Conservation (phyloP, 2,113 vertebrate species). For the Toxotes chatareus region DNA sequence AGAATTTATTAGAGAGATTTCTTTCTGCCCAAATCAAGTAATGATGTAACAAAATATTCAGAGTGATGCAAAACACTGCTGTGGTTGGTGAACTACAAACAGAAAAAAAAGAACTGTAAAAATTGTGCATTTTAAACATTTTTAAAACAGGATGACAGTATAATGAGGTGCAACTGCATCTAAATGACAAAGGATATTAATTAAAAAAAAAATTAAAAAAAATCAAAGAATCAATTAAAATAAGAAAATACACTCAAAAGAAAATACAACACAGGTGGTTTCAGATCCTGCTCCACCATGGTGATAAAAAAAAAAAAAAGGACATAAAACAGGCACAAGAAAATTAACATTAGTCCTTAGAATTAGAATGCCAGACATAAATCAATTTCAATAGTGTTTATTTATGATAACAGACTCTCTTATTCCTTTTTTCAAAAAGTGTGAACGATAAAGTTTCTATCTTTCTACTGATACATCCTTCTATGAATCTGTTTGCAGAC, state of each 20-base stretch:
- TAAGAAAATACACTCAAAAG: constrained; percentile 1
- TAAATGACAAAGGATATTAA: background rate
- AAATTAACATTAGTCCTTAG: background rate
- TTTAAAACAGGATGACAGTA: constrained; percentile 11
- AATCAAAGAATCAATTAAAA: background rate
- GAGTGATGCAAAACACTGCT: background rate
- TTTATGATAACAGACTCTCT: no score
- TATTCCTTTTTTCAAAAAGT: no score
- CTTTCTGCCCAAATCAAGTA: background rate
- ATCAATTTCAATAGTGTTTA: background rate
- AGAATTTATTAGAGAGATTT: constrained; percentile 53
- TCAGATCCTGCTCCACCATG: constrained; percentile 12
- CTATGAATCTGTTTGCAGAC: background rate
- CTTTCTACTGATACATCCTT: no score
- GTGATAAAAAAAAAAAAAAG: background rate
- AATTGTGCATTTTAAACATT: constrained; percentile 2
- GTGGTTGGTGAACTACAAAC: background rate
- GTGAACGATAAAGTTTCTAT: background rate
- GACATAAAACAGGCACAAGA: no score
- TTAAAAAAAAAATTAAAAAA: constrained; percentile 5
- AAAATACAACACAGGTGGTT: background rate
- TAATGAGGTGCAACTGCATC: background rate
- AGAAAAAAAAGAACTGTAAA: background rate
- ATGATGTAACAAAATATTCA: constrained; percentile 1
- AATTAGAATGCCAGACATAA: background rate